Conservation (phyloP, 2,888 invertebrate species). For the Nebria brevicollis region DNA sequence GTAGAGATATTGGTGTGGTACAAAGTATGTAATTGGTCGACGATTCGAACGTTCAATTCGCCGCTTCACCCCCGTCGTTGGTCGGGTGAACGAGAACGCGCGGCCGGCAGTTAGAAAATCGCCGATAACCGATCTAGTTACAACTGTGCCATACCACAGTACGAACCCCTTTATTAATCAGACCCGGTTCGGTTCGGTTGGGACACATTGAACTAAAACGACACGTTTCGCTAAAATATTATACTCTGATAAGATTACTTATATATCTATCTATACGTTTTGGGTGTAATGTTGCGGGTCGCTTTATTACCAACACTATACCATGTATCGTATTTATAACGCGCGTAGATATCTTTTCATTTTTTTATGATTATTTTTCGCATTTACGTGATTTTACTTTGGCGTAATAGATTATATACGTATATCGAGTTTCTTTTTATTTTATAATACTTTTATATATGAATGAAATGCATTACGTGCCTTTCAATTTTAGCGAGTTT, state of each 20-base stretch:
- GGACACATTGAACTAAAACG: neutral
- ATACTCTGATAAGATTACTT: neutral
- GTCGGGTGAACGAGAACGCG: neutral
- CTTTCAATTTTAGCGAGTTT: no score
- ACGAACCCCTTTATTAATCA: neutral
- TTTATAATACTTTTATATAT: no score
- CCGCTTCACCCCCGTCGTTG: neutral
- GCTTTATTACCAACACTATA: neutral
- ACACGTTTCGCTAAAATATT: neutral
- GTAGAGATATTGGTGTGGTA: neutral
- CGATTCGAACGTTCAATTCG: neutral
- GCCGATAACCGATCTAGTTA: constrained; percentile 1
- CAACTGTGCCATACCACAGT: neutral
- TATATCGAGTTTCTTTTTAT: no score
- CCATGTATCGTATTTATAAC: neutral
- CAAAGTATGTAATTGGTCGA: neutral
- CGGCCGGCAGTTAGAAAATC: neutral
- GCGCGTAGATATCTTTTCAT: neutral
- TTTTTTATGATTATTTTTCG: neutral
- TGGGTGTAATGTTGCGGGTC: neutral
- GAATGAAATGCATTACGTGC: no score
- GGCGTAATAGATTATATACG: no score
- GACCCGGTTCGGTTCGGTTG: neutral
- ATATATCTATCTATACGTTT: neutral
- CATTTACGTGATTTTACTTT: neutral